These are phyloP conservation scores for Ciona savignyi DNA, from an alignment of 23 tunicate species.

Conservation along the genomic window DNA sequence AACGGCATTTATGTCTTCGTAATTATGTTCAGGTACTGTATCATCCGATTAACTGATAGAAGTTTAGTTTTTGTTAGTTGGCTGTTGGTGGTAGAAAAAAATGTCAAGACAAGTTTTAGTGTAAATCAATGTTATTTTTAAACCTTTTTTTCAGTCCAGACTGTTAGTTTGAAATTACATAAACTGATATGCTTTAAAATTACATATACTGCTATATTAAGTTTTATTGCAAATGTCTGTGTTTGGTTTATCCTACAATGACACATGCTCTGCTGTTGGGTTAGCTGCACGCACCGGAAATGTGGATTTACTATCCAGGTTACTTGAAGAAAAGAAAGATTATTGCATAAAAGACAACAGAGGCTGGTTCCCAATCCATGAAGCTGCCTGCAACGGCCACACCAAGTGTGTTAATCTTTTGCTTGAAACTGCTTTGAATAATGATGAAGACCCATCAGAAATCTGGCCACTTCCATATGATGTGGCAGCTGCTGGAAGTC, in stretches of 20 bases:
- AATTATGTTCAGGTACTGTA: no score
- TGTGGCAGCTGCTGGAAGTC: constrained; percentile 8
- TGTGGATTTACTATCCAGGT: background rate
- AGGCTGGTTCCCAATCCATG: constrained; percentile 85
- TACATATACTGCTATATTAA: no score
- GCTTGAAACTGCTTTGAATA: constrained; percentile 19
- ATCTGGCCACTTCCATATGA: constrained; percentile 49
- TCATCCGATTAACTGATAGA: no score
- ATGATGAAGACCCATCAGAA: constrained; percentile 33
- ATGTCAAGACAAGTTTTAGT: no score
- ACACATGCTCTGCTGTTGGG: constrained; percentile 43
- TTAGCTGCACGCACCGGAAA: constrained; percentile 37
- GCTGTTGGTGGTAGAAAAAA: no score
- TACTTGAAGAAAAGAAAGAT: constrained; percentile 20
- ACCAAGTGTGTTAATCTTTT: constrained; percentile 34
- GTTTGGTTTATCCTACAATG: background rate
- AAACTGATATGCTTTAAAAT: background rate
- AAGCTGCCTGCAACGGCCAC: constrained; percentile 56
- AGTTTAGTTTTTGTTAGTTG: no score
- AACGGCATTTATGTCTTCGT: no score
- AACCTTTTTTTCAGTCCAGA: no score
- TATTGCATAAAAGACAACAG: constrained; percentile 45
- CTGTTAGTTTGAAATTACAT: no score
- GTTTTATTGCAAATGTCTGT: no score
- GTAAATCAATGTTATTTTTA: no score